Evolutionary conservation across 2,888 invertebrate genomes (phyloP).

Genomic region (Ramazzottius varieornatus): DNA sequence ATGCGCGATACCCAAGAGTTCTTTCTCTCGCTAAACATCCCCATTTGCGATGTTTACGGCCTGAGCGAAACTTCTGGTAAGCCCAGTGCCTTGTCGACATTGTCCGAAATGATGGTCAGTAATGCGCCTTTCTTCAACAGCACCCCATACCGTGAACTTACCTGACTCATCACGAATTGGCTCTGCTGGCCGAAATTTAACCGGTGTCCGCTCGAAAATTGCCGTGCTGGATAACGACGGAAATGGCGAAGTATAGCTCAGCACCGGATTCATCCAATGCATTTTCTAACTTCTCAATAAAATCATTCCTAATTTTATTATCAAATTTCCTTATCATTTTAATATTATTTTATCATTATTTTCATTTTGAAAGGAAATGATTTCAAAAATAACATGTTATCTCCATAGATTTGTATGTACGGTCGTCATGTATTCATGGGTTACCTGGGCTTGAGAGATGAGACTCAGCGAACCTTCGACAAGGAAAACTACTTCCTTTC

Average conservation of each 20-base stretch:
- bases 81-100: too few relatives aligned
- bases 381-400: background rate
- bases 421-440: slow-evolving; percentile 80
- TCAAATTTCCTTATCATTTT: background rate
- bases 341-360: too few relatives aligned
- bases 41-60: slow-evolving; percentile 39
- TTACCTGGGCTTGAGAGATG: slow-evolving; percentile 45
- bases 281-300: background rate
- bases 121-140: too few relatives aligned
- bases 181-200: background rate
- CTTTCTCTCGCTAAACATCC: slow-evolving; percentile 59
- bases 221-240: background rate
- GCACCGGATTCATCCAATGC: too few relatives aligned
- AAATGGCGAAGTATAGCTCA: background rate
- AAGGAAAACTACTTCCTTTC: slow-evolving; percentile 58
- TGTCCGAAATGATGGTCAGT: too few relatives aligned
- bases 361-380: slow-evolving; percentile 27
- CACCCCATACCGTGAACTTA: background rate
- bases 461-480: slow-evolving; percentile 47
- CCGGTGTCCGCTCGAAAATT: background rate
- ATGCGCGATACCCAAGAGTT: slow-evolving; percentile 54
- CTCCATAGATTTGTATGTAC: slow-evolving; percentile 37
- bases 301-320: background rate
- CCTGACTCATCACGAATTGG: background rate
- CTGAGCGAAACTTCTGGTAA: slow-evolving; percentile 40